These are phyloP conservation scores for Magallana angulata DNA, from an alignment of 1,140 invertebrate species.

Conservation along the genomic window DNA sequence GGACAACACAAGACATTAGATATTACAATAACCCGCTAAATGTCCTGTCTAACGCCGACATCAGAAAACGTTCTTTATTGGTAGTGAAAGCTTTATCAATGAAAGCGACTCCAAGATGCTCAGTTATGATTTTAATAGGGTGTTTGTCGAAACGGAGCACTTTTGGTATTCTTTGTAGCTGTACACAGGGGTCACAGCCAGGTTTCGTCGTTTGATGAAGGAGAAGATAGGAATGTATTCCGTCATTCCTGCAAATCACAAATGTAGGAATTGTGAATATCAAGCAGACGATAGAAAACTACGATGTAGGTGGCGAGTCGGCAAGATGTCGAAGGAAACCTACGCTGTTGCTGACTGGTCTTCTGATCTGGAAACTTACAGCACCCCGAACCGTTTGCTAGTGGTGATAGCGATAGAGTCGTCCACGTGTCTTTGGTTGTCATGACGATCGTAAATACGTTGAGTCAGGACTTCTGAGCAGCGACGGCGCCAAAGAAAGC, in stretches of 20 bases:
- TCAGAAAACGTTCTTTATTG: conserved; percentile 10
- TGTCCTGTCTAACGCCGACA: conserved; percentile 4
- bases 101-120: conserved; percentile 12
- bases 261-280: neutral
- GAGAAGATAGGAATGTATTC: conserved; percentile 5
- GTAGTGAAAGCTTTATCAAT: conserved; percentile 13
- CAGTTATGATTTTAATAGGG: conserved; percentile 14
- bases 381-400: neutral
- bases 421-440: neutral
- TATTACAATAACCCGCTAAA: conserved; percentile 25
- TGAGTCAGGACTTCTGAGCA: conserved; percentile 10
- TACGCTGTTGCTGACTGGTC: neutral
- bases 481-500: neutral
- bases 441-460: conserved; percentile 17
- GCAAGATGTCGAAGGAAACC: neutral
- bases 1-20: conserved; percentile 22
- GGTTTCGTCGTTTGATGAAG: conserved; percentile 4
- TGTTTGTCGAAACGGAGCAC: conserved; percentile 13
- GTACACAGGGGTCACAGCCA: neutral
- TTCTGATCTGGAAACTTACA: neutral
- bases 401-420: neutral
- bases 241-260: conserved; percentile 26
- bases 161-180: conserved; percentile 18
- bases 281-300: conserved; percentile 4
- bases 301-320: conserved; percentile 9